These are phyloP conservation scores for Anguilla rostrata DNA, from an alignment of 2,113 vertebrate species.

Conservation along the genomic window DNA sequence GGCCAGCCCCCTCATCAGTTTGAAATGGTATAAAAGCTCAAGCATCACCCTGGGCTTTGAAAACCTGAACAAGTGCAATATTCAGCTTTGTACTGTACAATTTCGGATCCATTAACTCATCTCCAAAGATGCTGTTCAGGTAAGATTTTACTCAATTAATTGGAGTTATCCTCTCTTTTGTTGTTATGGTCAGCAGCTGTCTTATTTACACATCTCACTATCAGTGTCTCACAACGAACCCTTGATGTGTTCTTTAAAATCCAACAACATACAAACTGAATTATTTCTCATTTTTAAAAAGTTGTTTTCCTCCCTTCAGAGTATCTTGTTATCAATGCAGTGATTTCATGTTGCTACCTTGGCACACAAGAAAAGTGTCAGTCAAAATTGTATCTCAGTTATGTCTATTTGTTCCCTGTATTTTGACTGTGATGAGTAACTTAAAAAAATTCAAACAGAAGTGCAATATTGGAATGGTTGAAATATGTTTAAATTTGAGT, in stretches of 20 bases:
- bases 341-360: not conserved
- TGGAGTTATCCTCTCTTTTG: not conserved
- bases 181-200: not conserved
- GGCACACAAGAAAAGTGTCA: not conserved
- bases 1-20: slow-evolving; percentile 43
- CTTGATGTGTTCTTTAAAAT: not conserved
- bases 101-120: slow-evolving; percentile 32
- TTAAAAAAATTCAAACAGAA: no score
- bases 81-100: slow-evolving; percentile 45
- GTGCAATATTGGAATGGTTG: no score
- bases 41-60: slow-evolving; percentile 24
- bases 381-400: not conserved
- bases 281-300: not conserved
- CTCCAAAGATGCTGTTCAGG: slow-evolving; percentile 66
- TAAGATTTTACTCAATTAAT: slow-evolving; percentile 41
- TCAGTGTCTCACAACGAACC: not conserved
- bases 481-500: no score
- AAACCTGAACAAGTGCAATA: slow-evolving; percentile 46
- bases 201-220: not conserved
- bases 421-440: not conserved
- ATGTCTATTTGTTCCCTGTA: not conserved
- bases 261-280: no score
- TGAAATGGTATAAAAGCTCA: slow-evolving; percentile 50
- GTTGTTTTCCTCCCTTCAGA: not conserved
- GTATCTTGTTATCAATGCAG: not conserved